These are phyloP conservation scores for Synodontis membranacea DNA, from an alignment of 2,113 vertebrate genomes.

Conservation along the genomic window DNA sequence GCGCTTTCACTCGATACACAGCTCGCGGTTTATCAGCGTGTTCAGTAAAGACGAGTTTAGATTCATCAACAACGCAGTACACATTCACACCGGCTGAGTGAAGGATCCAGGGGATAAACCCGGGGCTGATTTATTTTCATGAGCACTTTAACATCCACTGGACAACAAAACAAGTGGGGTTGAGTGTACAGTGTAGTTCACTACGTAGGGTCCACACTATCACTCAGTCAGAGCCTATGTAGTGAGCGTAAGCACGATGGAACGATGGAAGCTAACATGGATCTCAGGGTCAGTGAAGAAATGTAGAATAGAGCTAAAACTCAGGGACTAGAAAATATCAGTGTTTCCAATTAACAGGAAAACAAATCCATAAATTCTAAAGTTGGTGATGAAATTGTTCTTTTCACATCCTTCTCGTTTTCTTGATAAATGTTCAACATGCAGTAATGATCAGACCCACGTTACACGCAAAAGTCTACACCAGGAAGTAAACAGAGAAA, in stretches of 20 bases:
- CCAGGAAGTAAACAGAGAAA: neutral
- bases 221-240: neutral
- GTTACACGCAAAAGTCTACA: neutral
- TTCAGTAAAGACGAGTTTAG: conserved; percentile 32
- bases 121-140: conserved; percentile 9
- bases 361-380: too few relatives aligned
- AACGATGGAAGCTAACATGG: neutral
- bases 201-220: neutral
- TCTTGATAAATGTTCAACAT: too few relatives aligned
- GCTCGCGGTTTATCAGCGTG: conserved; percentile 6
- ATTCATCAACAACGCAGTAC: conserved; percentile 41
- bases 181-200: neutral
- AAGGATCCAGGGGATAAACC: conserved; percentile 8
- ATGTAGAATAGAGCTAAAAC: neutral
- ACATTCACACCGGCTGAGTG: conserved; percentile 12
- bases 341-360: too few relatives aligned
- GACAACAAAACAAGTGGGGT: neutral
- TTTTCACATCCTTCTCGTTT: too few relatives aligned
- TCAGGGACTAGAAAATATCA: too few relatives aligned
- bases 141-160: neutral
- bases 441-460: too few relatives aligned
- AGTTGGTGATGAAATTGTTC: too few relatives aligned
- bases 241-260: neutral
- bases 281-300: too few relatives aligned
- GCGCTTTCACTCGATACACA: conserved; percentile 33